Evolutionary conservation across 1,140 invertebrate species (phyloP).

Genomic region (Trichonephila inaurata): DNA sequence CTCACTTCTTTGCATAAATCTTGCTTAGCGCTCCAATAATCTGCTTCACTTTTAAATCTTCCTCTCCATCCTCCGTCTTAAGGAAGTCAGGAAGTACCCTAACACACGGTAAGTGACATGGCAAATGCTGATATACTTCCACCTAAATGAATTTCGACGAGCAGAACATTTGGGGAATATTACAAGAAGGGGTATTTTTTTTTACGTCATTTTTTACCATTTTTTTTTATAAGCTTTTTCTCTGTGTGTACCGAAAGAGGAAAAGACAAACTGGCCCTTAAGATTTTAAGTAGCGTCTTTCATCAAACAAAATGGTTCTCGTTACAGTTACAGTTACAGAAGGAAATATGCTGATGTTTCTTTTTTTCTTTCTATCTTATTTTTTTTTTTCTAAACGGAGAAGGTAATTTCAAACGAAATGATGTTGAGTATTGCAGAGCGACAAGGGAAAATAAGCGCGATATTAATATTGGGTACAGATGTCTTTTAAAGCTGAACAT

Average conservation of each 20-base stretch:
- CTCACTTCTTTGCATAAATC: constrained; percentile 29
- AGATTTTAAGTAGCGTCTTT: constrained; percentile 57
- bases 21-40: constrained; percentile 34
- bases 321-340: neutral
- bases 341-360: neutral
- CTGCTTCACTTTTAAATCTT: neutral
- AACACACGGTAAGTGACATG: constrained; percentile 17
- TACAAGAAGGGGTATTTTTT: neutral
- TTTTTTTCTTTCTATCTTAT: neutral
- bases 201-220: neutral
- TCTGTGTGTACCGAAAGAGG: neutral
- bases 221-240: neutral
- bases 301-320: constrained; percentile 54
- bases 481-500: neutral
- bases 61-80: neutral
- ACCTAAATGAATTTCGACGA: constrained; percentile 60
- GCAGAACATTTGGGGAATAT: constrained; percentile 52
- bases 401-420: neutral
- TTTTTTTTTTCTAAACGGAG: neutral
- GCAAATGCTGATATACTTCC: constrained; percentile 59
- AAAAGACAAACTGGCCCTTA: constrained; percentile 54
- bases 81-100: too few species aligned
- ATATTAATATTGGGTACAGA: neutral
- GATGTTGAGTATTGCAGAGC: neutral
- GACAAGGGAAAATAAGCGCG: neutral